Conservation (phyloP, 2,888 invertebrate genomes). For the Melieria crassipennis region DNA sequence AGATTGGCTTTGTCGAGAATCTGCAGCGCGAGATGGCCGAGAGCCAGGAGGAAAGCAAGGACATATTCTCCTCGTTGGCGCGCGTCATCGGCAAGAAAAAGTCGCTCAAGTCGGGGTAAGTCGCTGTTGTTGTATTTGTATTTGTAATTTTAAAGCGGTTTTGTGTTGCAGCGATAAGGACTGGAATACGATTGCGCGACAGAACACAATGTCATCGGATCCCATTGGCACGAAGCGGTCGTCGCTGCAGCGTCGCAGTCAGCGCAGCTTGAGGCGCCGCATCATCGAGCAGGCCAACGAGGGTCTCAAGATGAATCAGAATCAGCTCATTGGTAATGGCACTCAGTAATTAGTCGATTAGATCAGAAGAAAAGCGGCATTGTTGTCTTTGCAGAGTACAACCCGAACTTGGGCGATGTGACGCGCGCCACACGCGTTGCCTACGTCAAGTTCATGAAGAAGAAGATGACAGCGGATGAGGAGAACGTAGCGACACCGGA, state of each 20-base stretch:
- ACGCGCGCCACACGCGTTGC: conserved; percentile 83
- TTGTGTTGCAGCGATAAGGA: conserved; percentile 66
- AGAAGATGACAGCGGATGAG: conserved; percentile 70
- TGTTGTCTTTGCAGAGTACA: conserved; percentile 71
- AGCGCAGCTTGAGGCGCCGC: conserved; percentile 78
- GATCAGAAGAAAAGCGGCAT: too few species aligned
- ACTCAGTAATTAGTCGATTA: too few species aligned
- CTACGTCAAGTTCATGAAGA: conserved; percentile 88
- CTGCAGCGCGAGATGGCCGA: conserved; percentile 79
- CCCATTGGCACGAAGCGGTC: conserved; percentile 83
- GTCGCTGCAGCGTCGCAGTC: conserved; percentile 71
- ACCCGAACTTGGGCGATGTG: conserved; percentile 80
- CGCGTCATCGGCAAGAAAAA: conserved; percentile 77
- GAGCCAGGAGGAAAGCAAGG: conserved; percentile 73
- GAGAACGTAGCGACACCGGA: conserved; percentile 15
- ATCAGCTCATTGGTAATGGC: conserved; percentile 74
- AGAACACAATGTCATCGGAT: conserved; percentile 75
- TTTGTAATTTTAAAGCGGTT: neutral
- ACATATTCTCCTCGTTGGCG: conserved; percentile 86
- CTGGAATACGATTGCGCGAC: conserved; percentile 85
- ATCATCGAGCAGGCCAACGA: conserved; percentile 75
- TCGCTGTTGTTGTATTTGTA: too few species aligned
- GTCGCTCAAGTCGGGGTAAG: conserved; percentile 56
- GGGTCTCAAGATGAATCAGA: conserved; percentile 76
- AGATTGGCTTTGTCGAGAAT: conserved; percentile 87